Evolutionary conservation across 1,140 invertebrate genomes (phyloP).

Genomic region (Idris sp.): DNA sequence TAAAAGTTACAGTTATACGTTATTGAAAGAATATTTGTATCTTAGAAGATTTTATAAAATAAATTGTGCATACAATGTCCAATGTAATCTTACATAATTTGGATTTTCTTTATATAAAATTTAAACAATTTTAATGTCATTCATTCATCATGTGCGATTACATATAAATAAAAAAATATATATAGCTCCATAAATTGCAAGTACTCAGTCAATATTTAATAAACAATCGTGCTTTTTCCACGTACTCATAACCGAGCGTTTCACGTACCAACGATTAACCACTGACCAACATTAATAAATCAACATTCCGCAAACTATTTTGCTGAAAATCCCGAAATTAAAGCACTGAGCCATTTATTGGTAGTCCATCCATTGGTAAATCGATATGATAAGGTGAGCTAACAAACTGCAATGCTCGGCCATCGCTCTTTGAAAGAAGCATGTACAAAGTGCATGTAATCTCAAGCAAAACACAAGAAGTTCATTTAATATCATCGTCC

Average conservation of each 20-base stretch:
- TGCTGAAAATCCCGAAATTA: slow-evolving; percentile 10
- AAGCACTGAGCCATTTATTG: slow-evolving; percentile 10
- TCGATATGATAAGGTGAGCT: slow-evolving; percentile 35
- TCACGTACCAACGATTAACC: background rate
- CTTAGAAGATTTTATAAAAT: too few relatives aligned
- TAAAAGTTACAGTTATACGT: too few relatives aligned
- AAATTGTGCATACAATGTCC: too few relatives aligned
- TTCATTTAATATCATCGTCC: slow-evolving; percentile 57
- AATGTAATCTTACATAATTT: too few relatives aligned
- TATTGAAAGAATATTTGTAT: too few relatives aligned
- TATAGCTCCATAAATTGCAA: too few relatives aligned
- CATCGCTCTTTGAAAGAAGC: slow-evolving; percentile 33
- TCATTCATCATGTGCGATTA: too few relatives aligned
- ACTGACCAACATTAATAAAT: slow-evolving; percentile 20
- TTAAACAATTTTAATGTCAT: too few relatives aligned
- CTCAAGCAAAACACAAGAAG: slow-evolving; percentile 50
- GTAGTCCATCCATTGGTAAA: slow-evolving; percentile 38
- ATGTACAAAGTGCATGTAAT: slow-evolving; percentile 38
- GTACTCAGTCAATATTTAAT: background rate
- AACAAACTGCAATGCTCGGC: slow-evolving; percentile 26
- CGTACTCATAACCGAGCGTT: background rate
- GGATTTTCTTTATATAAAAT: too few relatives aligned
- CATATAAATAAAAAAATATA: too few relatives aligned
- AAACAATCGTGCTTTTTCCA: background rate
- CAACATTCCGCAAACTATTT: slow-evolving; percentile 7